A percentile compares a stretch with the other conserved stretches of the same genome.
These are phyloP conservation scores for Carabus problematicus DNA, from an alignment of 2,888 invertebrate species.

Conservation along the genomic window DNA sequence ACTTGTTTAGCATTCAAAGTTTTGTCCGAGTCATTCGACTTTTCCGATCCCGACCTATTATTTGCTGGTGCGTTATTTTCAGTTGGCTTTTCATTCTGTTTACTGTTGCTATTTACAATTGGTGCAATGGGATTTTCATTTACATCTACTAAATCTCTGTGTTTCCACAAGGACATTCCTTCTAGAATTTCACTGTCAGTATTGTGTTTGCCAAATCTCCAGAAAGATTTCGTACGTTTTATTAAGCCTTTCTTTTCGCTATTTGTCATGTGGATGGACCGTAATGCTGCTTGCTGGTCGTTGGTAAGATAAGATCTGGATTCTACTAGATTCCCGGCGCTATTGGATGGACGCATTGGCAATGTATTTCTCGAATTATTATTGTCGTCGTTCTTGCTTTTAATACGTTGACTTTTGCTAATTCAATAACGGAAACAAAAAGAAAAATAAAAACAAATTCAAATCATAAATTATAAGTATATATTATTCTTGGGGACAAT, in stretches of 20 bases:
- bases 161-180: conserved; percentile 88
- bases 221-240: conserved; percentile 84
- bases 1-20: conserved; percentile 55
- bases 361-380: conserved; percentile 50
- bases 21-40: conserved; percentile 57
- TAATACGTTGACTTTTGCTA: conserved; percentile 46
- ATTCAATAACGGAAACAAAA: conserved; percentile 46
- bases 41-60: conserved; percentile 51
- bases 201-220: conserved; percentile 78
- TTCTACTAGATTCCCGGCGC: conserved; percentile 57
- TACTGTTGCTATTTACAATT: conserved; percentile 50
- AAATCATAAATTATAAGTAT: conserved; percentile 46
- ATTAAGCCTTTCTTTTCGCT: conserved; percentile 72
- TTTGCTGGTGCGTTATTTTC: conserved; percentile 32
- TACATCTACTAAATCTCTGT: conserved; percentile 81
- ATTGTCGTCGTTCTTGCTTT: conserved; percentile 53
- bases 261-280: conserved; percentile 60
- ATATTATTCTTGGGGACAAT: too few relatives aligned
- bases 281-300: conserved; percentile 63
- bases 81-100: conserved; percentile 55
- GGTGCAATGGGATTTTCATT: conserved; percentile 58
- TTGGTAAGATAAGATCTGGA: conserved; percentile 63
- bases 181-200: conserved; percentile 79
- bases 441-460: conserved; percentile 43
- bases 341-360: conserved; percentile 54